These are phyloP conservation scores for Agrotis segetum DNA, from an alignment of 2,888 invertebrate species.

Conservation along the genomic window DNA sequence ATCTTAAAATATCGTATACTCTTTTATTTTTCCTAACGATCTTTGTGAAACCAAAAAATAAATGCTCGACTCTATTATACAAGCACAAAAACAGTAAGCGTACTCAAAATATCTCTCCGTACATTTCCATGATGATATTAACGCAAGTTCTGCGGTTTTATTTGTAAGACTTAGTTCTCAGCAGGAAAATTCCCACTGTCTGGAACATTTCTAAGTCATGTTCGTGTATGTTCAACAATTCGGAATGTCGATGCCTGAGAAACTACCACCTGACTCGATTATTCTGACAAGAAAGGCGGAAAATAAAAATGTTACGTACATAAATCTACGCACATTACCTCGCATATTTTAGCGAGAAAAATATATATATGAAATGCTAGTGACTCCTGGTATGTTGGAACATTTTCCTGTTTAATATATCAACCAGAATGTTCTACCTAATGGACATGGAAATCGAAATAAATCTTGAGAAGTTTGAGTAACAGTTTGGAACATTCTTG, in stretches of 20 bases:
- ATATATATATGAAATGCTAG: neutral
- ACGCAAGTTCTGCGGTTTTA: neutral
- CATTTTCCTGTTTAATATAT: neutral
- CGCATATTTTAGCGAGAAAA: neutral
- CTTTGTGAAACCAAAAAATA: neutral
- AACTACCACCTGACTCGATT: slow-evolving; percentile 21
- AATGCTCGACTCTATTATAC: neutral
- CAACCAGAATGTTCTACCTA: neutral
- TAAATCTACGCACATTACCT: neutral
- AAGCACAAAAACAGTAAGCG: neutral
- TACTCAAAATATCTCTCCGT: neutral
- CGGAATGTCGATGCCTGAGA: slow-evolving; percentile 20
- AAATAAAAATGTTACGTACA: slow-evolving; percentile 22
- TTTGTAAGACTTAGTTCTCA: neutral
- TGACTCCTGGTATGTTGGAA: neutral
- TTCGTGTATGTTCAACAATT: slow-evolving; percentile 7
- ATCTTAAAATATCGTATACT: neutral
- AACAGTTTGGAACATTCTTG: no score
- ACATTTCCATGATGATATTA: neutral
- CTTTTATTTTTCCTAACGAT: neutral
- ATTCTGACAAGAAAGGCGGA: slow-evolving; percentile 9
- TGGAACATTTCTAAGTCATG: slow-evolving; percentile 9
- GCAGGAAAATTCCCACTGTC: neutral
- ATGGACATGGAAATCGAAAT: neutral
- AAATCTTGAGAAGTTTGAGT: neutral